Evolutionary conservation across 2,113 vertebrate genomes (phyloP), one percentile per base, ranked within the genome.

Genomic region (Rhadina sibilatrix): DNA sequence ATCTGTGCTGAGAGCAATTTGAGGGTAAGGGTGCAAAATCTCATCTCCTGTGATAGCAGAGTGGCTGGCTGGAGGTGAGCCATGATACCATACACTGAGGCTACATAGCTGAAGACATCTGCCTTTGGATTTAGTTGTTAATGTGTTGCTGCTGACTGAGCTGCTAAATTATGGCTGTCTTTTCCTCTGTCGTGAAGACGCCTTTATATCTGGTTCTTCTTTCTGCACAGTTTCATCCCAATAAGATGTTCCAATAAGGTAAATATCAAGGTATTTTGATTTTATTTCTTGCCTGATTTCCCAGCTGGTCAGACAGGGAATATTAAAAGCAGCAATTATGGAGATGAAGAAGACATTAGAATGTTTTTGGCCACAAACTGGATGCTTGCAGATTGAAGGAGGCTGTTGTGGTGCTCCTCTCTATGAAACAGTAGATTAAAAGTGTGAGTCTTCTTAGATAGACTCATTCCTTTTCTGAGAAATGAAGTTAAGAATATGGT

Each of bases 21-120:
- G 33, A 54, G 18, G 14, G 37, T 21, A 60, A 42, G 25, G 12
- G 25, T 86, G 7, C 14, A 71, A 83, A 89, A 80, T 64, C 27
- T 27, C n/a, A 27, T n/a, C 15, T 93, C 12, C 25, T 1, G 0
- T 54, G 47, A 33, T 2, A 75, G 42, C 37, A 91, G 63, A 12
- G 13, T 30, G 33, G 12, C 30, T 78, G 77, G 27, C 50, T 61
- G 37, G 25, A 74, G 13, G 16, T 87, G 47, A 40, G 21, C 23
- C 44, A 40, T 0, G 1, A 18, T 44, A 40, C 40, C 40, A n/a
- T 37, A 54, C 0, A 0, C 20, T 23, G 49, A 75, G 28, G 19
- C 46, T 31, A 44, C 44, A 47, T 54, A 92, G 38, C 30, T 47
- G 53, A 83, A 83, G 50, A 47, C 23, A 17, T 22, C 16, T 81